Conservation (phyloP, 2,888 invertebrate genomes). For the Anagyrus pseudococci region DNA sequence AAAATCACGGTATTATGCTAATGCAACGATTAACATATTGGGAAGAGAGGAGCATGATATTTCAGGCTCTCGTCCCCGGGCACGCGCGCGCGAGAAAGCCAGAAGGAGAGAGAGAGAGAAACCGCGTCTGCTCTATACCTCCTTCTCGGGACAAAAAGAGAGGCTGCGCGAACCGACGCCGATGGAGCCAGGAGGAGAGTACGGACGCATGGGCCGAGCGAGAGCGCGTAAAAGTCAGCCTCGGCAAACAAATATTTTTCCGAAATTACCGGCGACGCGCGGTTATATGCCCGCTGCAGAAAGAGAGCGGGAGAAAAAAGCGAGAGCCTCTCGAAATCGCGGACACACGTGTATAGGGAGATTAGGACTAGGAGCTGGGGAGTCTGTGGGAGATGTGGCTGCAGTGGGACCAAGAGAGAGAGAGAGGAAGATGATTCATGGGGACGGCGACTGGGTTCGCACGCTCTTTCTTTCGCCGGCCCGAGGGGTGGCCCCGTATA, state of each 20-base stretch:
- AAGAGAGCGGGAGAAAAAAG: neutral
- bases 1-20: slow-evolving; percentile 63
- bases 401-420: too few relatives aligned
- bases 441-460: slow-evolving; percentile 34
- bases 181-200: slow-evolving; percentile 1
- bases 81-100: slow-evolving; percentile 31
- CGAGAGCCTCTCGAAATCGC: too few relatives aligned
- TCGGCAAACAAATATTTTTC: slow-evolving; percentile 32
- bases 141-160: slow-evolving; percentile 23
- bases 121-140: neutral
- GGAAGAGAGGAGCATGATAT: slow-evolving; percentile 57
- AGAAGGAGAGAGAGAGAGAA: too few relatives aligned
- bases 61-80: slow-evolving; percentile 52
- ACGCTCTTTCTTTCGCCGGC: slow-evolving; percentile 26
- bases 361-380: slow-evolving; percentile 6
- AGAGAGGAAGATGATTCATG: slow-evolving; percentile 40
- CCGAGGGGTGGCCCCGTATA: neutral
- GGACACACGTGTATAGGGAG: too few relatives aligned
- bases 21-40: slow-evolving; percentile 61
- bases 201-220: neutral
- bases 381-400: slow-evolving; percentile 5
- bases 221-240: slow-evolving; percentile 31
- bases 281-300: neutral
- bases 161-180: neutral
- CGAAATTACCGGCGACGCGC: slow-evolving; percentile 22